Evolutionary conservation across 2,113 vertebrate species (phyloP).

Genomic region (Thamnophis sirtalis): DNA sequence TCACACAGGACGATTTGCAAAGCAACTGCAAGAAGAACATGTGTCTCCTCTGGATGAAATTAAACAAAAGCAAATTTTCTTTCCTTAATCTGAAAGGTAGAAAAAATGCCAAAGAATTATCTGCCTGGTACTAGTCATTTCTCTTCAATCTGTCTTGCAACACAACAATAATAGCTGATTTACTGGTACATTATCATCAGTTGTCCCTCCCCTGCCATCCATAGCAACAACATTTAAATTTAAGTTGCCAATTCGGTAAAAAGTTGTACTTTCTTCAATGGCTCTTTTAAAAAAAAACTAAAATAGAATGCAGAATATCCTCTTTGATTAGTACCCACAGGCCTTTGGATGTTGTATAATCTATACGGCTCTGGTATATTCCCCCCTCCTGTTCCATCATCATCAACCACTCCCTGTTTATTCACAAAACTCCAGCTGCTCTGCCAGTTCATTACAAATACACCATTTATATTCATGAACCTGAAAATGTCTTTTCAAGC

Average conservation of each 20-base stretch:
- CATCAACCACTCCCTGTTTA: not conserved
- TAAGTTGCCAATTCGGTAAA: not conserved
- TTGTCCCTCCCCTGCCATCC: conserved; percentile 21
- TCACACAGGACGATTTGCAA: not conserved
- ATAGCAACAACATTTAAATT: not conserved
- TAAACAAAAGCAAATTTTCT: not conserved
- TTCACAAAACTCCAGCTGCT: conserved; percentile 32
- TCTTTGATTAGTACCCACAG: conserved; percentile 42
- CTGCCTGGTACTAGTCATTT: not conserved
- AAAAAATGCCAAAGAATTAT: not conserved
- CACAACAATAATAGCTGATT: not conserved
- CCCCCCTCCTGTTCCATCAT: not conserved
- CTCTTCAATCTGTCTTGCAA: not conserved
- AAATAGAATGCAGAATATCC: conserved; percentile 44
- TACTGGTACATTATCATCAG: not conserved
- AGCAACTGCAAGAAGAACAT: not conserved
- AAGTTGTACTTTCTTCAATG: conserved; percentile 43
- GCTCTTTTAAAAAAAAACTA: conserved; percentile 46
- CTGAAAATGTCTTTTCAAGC: conserved; percentile 24
- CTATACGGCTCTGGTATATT: conserved; percentile 25
- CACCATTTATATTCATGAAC: conserved; percentile 42
- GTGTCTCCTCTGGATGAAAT: not conserved
- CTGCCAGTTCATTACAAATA: conserved; percentile 38
- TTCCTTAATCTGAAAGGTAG: not conserved
- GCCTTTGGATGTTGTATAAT: conserved; percentile 1